Base-by-base conservation (phyloP, 2,888 invertebrate species). In the Epinotia brunnichana region DNA sequence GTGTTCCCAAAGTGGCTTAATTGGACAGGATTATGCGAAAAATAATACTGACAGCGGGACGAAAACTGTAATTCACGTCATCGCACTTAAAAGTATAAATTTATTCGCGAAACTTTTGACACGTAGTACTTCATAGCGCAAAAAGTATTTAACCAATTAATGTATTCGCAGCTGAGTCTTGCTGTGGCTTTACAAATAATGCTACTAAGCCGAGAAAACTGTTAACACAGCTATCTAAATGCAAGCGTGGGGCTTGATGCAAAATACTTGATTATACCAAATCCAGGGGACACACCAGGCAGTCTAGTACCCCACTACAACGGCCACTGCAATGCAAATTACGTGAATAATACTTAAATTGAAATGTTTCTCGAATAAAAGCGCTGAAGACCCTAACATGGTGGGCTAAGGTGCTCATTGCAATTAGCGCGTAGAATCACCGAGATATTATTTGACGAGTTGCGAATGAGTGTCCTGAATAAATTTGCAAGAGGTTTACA, bases 401-500 rank as follows among this genome's bases (percentile, higher is more conserved):
- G 15, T 44, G 13, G 2, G 21, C 35, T 77, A 87, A 69, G 78
- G 84, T 76, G 74, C 72, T 76, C 70, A 81, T 79, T 82, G 48
- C 60, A 21, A 56, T 35, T 67, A 72, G 53, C 71, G 24, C 39
- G 53, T 13, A 48, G 66, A 78, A 80, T 82, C 80, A 78, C 82
- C 79, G 74, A 80, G 80, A 86, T 86, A 86, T 87, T 84, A 88
- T 88, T 88, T 88, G 87, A 88, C 82, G 86, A 87, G 87, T 82
- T 80, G 81, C 83, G 84, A 85, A 87, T 83, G 87, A 87, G 88
- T 87, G 87, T 86, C 84, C 85, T 88, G 89, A 90, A 90, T 90
- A 89, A 87, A 90, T 90, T 91, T 91, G 86, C 88, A 89, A 88
- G 84, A 86, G 87, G 85, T 87, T 87, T 85, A 84, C 87, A 84